phyloP scores from a whole-genome alignment of 37 sponge, comb jelly and placozoan species.

The Crambe crambe region DNA sequence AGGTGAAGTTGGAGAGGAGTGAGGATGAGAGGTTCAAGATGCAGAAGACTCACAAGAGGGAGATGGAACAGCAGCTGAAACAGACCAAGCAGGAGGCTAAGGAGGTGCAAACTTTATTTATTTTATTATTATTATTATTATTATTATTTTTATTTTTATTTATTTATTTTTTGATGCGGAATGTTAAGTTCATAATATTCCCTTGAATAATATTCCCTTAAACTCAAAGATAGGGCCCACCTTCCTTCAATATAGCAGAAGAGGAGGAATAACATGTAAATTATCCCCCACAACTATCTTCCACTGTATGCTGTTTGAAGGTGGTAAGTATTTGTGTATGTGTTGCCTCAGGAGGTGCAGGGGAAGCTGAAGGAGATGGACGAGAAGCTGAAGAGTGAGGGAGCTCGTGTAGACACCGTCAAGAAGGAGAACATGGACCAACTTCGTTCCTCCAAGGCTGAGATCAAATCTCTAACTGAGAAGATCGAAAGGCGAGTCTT shows the following conservation, averaged over 20 bases:
- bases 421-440: slow-evolving; percentile 36
- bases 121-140: too few relatives aligned
- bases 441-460: slow-evolving; percentile 29
- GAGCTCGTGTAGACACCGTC: neutral
- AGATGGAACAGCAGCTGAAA: slow-evolving; percentile 33
- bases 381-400: slow-evolving; percentile 28
- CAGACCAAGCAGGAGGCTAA: neutral
- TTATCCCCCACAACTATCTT: too few relatives aligned
- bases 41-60: slow-evolving; percentile 44
- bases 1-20: slow-evolving; percentile 41
- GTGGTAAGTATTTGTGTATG: slow-evolving; percentile 2
- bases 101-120: slow-evolving; percentile 24
- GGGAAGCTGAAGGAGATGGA: slow-evolving; percentile 23
- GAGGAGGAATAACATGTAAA: too few relatives aligned
- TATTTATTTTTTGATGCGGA: too few relatives aligned
- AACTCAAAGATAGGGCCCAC: too few relatives aligned
- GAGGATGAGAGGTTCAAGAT: slow-evolving; percentile 47
- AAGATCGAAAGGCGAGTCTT: slow-evolving; percentile 36
- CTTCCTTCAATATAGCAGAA: too few relatives aligned
- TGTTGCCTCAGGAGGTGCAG: slow-evolving; percentile 38
- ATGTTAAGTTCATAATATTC: too few relatives aligned
- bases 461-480: slow-evolving; percentile 52
- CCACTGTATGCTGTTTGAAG: neutral
- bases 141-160: neutral
- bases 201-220: too few relatives aligned